A percentile compares a stretch with the other conserved stretches of the same genome.
These are phyloP conservation scores for Resseliella maxima DNA, from an alignment of 2,888 invertebrate species.

Conservation along the genomic window DNA sequence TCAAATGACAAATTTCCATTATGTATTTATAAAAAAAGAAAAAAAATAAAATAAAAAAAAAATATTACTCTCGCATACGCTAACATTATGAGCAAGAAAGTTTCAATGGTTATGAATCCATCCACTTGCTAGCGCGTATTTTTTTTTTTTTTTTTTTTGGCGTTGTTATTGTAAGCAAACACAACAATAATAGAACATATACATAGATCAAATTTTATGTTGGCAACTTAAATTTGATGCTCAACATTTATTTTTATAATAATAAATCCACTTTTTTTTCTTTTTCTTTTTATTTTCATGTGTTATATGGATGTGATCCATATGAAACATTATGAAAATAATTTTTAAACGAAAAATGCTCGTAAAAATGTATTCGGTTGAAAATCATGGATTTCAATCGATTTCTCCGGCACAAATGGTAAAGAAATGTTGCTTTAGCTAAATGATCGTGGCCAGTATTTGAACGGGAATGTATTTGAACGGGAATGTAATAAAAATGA, in stretches of 20 bases:
- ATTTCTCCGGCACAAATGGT: no score
- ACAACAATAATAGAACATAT: not conserved
- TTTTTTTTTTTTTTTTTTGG: not conserved
- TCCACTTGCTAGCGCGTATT: not conserved
- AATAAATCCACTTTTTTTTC: constrained; percentile 36
- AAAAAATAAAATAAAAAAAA: not conserved
- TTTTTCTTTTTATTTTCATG: constrained; percentile 31
- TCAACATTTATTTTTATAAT: constrained; percentile 40
- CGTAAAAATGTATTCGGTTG: no score
- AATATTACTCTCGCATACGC: not conserved
- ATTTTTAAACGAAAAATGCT: not conserved
- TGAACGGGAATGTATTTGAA: not conserved
- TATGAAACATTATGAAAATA: not conserved
- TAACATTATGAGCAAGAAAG: not conserved
- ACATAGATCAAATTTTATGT: constrained; percentile 15
- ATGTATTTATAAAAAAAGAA: constrained; percentile 35
- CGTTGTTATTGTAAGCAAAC: not conserved
- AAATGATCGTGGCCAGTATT: not conserved
- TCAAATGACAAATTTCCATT: constrained; percentile 51
- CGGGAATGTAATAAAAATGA: constrained; percentile 13
- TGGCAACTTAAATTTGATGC: not conserved
- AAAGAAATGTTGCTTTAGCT: no score
- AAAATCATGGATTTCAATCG: not conserved
- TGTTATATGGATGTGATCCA: constrained; percentile 10
- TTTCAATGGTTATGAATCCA: not conserved